These are phyloP conservation scores for Diploptera punctata DNA, from an alignment of 2,888 invertebrate species.

Conservation along the genomic window DNA sequence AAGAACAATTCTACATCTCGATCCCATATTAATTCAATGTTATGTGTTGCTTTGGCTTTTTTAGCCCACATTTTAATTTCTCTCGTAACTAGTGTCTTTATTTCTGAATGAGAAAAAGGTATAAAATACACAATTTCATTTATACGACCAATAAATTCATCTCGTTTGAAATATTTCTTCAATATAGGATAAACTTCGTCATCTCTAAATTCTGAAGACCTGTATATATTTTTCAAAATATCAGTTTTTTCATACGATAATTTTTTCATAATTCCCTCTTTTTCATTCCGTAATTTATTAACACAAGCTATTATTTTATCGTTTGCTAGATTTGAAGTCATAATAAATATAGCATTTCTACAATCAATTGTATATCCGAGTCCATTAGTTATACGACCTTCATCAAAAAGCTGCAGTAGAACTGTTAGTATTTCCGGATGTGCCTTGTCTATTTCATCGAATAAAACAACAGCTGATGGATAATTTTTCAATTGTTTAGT, in stretches of 20 bases:
- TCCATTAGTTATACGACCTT: constrained; percentile 90
- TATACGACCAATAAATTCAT: constrained; percentile 91
- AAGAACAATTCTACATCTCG: constrained; percentile 79
- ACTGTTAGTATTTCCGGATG: constrained; percentile 93
- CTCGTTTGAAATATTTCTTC: constrained; percentile 83
- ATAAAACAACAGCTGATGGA: constrained; percentile 83
- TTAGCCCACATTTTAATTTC: constrained; percentile 83
- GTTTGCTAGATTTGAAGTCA: constrained; percentile 91
- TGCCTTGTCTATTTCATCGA: constrained; percentile 95
- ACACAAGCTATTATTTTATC: constrained; percentile 89
- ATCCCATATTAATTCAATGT: constrained; percentile 83
- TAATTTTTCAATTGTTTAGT: constrained; percentile 78
- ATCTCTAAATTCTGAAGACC: constrained; percentile 83
- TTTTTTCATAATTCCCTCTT: constrained; percentile 58
- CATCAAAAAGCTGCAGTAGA: constrained; percentile 89
- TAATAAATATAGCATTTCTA: constrained; percentile 90
- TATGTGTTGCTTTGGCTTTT: constrained; percentile 74
- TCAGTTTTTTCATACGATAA: constrained; percentile 45
- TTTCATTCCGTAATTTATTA: constrained; percentile 76
- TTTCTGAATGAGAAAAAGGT: constrained; percentile 84
- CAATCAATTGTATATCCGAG: constrained; percentile 90
- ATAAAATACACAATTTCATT: constrained; percentile 94
- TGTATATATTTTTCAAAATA: constrained; percentile 57
- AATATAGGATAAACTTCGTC: constrained; percentile 85
- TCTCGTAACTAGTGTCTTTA: constrained; percentile 76